A percentile compares a stretch with the other conserved stretches of the same genome.
Conservation (phyloP, 2,888 invertebrate genomes). For the Sisyra nigra region DNA sequence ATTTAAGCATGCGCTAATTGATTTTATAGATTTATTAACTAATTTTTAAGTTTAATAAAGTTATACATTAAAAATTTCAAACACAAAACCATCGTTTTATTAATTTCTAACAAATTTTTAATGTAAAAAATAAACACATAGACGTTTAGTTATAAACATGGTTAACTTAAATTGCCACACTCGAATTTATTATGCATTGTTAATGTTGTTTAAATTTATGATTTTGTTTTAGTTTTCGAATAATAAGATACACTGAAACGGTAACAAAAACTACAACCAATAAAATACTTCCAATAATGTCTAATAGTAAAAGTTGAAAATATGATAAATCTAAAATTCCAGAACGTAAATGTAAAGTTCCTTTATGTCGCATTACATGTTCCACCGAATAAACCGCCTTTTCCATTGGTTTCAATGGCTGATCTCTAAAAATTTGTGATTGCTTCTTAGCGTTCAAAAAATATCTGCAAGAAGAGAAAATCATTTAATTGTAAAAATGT, state of each 20-base stretch:
- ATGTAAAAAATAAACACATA: too few species aligned
- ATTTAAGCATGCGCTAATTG: too few species aligned
- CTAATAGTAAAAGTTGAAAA: conserved; percentile 13
- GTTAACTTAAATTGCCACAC: too few species aligned
- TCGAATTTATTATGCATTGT: too few species aligned
- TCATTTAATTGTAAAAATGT: conserved; percentile 6
- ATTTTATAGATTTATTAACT: too few species aligned
- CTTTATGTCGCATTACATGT: conserved; percentile 10
- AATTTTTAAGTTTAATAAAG: too few species aligned
- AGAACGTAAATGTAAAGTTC: conserved; percentile 10
- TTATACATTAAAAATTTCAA: too few species aligned
- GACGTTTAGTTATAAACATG: too few species aligned
- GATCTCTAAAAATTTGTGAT: conserved; percentile 5
- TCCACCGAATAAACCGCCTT: conserved; percentile 10
- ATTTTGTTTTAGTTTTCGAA: not conserved
- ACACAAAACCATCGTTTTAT: too few species aligned
- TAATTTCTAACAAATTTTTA: too few species aligned
- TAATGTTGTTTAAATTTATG: too few species aligned
- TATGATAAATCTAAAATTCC: conserved; percentile 9
- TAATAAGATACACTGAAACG: not conserved
- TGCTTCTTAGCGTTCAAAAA: not conserved
- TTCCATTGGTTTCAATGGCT: conserved; percentile 9
- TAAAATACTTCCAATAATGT: conserved; percentile 11
- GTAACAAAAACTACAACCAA: not conserved
- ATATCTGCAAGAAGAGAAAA: conserved; percentile 5